Percentiles rank a stretch among this genome's conserved stretches.
These are phyloP conservation scores for Ictalurus punctatus DNA, from an alignment of 2,113 vertebrate genomes.

Conservation along the genomic window DNA sequence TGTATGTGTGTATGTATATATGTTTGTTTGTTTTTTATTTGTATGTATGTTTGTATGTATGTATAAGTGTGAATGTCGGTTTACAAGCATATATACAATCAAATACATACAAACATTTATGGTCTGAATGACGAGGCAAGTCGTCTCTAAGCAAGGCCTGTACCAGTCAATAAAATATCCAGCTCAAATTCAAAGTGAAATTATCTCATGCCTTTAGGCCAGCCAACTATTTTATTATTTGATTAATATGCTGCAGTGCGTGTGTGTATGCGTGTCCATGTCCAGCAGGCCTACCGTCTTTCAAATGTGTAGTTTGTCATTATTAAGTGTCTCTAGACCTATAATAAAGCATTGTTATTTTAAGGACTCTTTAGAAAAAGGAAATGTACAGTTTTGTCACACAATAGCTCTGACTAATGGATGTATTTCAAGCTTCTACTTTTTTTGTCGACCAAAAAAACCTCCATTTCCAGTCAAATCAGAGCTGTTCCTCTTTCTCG, in stretches of 20 bases:
- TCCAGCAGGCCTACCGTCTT: not conserved
- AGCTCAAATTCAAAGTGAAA: constrained; percentile 51
- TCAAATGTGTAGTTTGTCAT: constrained; percentile 1
- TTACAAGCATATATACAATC: too few species aligned
- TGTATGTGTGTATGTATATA: not conserved
- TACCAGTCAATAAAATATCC: constrained; percentile 42
- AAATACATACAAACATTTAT: too few species aligned
- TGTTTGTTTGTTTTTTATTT: not conserved
- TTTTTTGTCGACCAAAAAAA: not conserved
- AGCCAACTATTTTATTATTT: constrained; percentile 43
- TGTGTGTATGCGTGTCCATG: constrained; percentile 17
- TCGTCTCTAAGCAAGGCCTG: not conserved
- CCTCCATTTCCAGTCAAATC: not conserved
- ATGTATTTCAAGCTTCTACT: too few species aligned
- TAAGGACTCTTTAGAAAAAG: not conserved
- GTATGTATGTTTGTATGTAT: not conserved
- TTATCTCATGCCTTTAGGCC: constrained; percentile 48
- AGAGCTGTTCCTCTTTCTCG: not conserved
- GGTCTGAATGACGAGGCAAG: not conserved
- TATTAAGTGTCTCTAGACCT: not conserved
- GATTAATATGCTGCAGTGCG: constrained; percentile 45
- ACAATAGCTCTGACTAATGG: not conserved
- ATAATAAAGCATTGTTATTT: not conserved
- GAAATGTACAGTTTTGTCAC: not conserved
- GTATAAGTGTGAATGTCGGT: not conserved